Base-by-base conservation (phyloP, 2,888 invertebrate species). In the Bembecia ichneumoniformis region DNA sequence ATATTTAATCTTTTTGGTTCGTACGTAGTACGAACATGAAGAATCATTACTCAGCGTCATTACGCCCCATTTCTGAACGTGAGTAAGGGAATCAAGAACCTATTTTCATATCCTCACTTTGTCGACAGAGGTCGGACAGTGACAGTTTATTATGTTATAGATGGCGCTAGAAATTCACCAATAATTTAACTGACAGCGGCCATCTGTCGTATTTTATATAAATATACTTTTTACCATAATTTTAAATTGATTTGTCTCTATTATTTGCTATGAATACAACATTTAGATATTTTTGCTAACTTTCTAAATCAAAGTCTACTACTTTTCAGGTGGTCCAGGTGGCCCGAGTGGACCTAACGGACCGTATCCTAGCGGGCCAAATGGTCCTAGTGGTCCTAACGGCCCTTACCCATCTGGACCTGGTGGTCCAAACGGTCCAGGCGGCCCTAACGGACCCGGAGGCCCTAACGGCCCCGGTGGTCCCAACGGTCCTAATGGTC, bases 391-490 rank as follows among this genome's bases (percentile, higher is more conserved):
- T 50, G 58, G 58, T 11, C 78, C 81, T 49, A 63, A 70, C 35
- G 53, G 59, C 36, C 84, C 84, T 35, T 47, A 67, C 13, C 60
- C 65, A 20, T 53, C 51, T n/a, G 75, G 75, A 14, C 71, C 74
- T 45, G 59, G 63, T 14, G 58, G 56, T 13, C 53, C 53, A 2
- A 48, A 48, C 15, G 54, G 54, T 35, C 50, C 60, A 28, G 55
- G 61, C 20, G 50, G 54, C 11, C 60, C 60, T 1, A 51, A 47
- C 20, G 55, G 53, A 48, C 56, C 63, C 16, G 52, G 57, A 17
- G 54, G 58, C 17, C 47, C 44, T 58, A 47, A 47, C 1, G 49
- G 47, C 9, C 46, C 66, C 45, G 58, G 54, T 5, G 53, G 53
- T n/a, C 58, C 54, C 34, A 44, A 51, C 35, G 52, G 36, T 4